Evolutionary conservation across 2,113 vertebrate genomes (phyloP).

Genomic region (Calonectris borealis): DNA sequence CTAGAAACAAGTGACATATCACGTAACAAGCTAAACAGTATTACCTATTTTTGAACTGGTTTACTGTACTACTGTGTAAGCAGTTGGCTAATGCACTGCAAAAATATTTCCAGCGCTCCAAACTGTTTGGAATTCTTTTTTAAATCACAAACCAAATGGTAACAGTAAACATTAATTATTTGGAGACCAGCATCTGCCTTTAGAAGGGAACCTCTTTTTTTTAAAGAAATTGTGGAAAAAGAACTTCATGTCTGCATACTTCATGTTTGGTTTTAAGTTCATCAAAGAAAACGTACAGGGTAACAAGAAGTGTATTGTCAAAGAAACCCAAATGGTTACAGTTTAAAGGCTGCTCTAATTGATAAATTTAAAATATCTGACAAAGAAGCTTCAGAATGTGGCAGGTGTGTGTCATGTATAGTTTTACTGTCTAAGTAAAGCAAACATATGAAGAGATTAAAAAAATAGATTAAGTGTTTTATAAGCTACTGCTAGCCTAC

Average conservation of each 20-base stretch:
- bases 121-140: neutral
- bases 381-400: constrained; percentile 68
- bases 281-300: neutral
- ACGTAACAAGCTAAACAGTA: constrained; percentile 7
- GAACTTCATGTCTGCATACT: neutral
- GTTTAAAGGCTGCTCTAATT: constrained; percentile 30
- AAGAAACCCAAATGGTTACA: constrained; percentile 1
- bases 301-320: constrained; percentile 37
- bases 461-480: constrained; percentile 84
- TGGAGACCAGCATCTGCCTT: neutral
- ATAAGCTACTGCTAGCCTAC: constrained; percentile 80
- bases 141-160: neutral
- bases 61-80: neutral
- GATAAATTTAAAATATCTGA: constrained; percentile 55
- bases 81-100: neutral
- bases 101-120: neutral
- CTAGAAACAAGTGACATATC: constrained; percentile 38
- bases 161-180: neutral
- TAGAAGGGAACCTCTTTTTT: neutral
- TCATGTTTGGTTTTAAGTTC: neutral
- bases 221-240: neutral
- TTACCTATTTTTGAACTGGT: constrained; percentile 8
- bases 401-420: constrained; percentile 70
- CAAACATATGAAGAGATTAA: constrained; percentile 81
- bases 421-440: constrained; percentile 74